A percentile compares a stretch with the other conserved stretches of the same genome.
These are phyloP conservation scores for Chitala chitala DNA, from an alignment of 2,113 vertebrate genomes.

Conservation along the genomic window DNA sequence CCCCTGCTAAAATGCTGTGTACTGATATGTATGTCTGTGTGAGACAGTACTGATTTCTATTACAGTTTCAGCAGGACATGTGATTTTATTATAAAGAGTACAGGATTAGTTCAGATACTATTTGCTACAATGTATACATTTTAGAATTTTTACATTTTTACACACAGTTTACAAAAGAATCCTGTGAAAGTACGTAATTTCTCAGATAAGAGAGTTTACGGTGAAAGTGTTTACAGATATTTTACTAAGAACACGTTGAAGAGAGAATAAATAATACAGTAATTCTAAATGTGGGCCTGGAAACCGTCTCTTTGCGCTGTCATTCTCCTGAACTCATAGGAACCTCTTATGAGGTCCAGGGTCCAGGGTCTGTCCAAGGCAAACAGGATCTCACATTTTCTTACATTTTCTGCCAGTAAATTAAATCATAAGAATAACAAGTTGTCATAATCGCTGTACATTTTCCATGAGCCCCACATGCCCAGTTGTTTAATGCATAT, in stretches of 20 bases:
- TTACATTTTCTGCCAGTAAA: neutral
- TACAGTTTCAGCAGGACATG: no score
- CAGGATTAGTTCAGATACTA: no score
- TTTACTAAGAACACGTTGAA: neutral
- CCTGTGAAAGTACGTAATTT: no score
- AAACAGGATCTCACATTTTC: conserved; percentile 1
- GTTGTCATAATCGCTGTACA: conserved; percentile 8
- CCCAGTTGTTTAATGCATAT: neutral
- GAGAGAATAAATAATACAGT: neutral
- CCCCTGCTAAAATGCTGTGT: no score
- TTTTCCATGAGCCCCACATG: conserved; percentile 5
- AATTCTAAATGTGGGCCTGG: conserved; percentile 1
- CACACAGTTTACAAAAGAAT: no score
- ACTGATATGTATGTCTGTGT: no score
- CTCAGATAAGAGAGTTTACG: neutral
- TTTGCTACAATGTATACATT: no score
- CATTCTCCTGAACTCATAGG: neutral
- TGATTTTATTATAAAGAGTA: no score
- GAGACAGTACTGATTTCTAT: no score
- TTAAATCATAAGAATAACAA: conserved; percentile 1
- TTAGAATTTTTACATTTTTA: no score
- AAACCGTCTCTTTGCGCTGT: conserved; percentile 9
- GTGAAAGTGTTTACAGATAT: neutral
- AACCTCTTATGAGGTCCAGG: neutral
- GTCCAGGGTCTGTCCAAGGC: conserved; percentile 10